phyloP scores from a whole-genome alignment of 1,140 invertebrate species.

The Ridgeia piscesae region DNA sequence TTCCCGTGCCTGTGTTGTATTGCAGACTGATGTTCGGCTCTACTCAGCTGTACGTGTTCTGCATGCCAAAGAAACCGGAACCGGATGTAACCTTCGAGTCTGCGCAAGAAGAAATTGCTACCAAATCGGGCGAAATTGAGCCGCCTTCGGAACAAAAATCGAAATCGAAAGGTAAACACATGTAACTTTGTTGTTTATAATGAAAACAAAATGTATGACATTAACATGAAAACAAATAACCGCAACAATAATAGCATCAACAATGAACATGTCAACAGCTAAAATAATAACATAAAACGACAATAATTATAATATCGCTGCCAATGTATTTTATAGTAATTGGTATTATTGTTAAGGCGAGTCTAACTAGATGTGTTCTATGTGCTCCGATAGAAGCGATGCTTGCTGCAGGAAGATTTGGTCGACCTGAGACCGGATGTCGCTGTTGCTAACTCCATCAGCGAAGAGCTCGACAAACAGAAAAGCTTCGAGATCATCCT shows the following conservation, averaged over 20 bases:
- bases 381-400: slow-evolving; percentile 47
- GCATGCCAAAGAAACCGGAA: slow-evolving; percentile 56
- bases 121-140: slow-evolving; percentile 61
- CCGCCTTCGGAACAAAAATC: slow-evolving; percentile 53
- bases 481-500: slow-evolving; percentile 63
- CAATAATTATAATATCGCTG: background rate
- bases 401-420: slow-evolving; percentile 62
- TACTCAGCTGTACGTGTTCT: slow-evolving; percentile 64
- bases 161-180: slow-evolving; percentile 46
- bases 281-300: background rate
- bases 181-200: background rate
- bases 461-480: slow-evolving; percentile 61
- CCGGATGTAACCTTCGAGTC: slow-evolving; percentile 62
- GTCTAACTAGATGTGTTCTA: background rate
- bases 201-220: background rate
- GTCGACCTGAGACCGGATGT: slow-evolving; percentile 63
- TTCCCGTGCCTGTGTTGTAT: background rate
- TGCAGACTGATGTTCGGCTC: background rate
- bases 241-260: background rate
- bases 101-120: slow-evolving; percentile 67
- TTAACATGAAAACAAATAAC: background rate
- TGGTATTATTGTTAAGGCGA: background rate
- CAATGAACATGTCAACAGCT: background rate
- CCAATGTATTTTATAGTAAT: background rate
- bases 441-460: slow-evolving; percentile 65